Evolutionary conservation across 2,888 invertebrate species (phyloP).

Genomic region (Campaea margaritaria): DNA sequence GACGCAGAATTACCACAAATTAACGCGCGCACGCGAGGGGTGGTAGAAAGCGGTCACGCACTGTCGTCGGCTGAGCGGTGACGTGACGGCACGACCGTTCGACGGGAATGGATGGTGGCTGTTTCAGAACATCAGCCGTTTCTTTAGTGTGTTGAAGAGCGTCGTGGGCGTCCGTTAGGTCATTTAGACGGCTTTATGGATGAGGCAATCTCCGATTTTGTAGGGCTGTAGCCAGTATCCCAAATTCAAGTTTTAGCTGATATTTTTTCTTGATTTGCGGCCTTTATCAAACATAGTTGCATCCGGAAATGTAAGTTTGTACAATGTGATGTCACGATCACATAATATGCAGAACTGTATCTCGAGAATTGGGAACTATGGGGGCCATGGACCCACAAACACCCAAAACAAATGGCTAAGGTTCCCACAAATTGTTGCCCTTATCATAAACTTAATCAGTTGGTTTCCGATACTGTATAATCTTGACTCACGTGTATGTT

Average conservation of each 20-base stretch:
- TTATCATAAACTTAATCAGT: too few relatives aligned
- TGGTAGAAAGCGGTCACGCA: slow-evolving; percentile 64
- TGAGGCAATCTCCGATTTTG: neutral
- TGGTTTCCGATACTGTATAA: too few relatives aligned
- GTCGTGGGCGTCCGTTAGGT: neutral
- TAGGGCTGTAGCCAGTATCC: neutral
- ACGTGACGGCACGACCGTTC: slow-evolving; percentile 26
- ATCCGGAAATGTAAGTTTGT: neutral
- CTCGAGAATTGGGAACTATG: too few relatives aligned
- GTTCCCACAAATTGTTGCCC: too few relatives aligned
- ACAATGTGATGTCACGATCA: neutral
- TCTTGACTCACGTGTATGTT: too few relatives aligned
- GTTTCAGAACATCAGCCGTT: neutral
- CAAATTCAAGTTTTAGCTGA: too few relatives aligned
- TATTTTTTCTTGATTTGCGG: too few relatives aligned
- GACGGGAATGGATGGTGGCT: neutral
- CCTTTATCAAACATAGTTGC: too few relatives aligned
- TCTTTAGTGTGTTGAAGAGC: neutral
- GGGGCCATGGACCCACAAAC: too few relatives aligned
- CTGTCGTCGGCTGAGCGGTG: slow-evolving; percentile 33
- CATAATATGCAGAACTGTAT: too few relatives aligned
- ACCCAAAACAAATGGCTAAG: too few relatives aligned
- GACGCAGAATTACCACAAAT: slow-evolving; percentile 61
- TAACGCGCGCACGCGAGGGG: slow-evolving; percentile 62
- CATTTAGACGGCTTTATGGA: neutral